Conservation (phyloP, 2,113 vertebrate genomes). For the Hypomesus transpacificus region DNA sequence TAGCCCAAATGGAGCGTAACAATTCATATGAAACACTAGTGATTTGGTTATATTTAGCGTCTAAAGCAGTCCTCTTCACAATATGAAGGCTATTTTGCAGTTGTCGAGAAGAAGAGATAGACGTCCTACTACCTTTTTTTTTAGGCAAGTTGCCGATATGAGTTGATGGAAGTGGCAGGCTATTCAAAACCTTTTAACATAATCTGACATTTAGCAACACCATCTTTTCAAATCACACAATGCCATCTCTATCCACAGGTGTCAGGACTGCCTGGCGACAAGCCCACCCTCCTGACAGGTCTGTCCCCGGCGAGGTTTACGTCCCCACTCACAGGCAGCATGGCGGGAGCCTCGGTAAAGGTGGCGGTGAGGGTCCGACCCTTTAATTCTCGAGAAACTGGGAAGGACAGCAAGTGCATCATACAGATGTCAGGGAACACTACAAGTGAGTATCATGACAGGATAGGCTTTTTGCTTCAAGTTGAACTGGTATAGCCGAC, state of each 20-base stretch:
- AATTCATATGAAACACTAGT: no score
- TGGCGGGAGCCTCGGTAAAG: conserved; percentile 95
- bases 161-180: no score
- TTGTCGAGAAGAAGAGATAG: no score
- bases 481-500: no score
- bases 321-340: conserved; percentile 52
- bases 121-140: no score
- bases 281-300: conserved; percentile 40
- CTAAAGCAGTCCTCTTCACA: no score
- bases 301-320: neutral
- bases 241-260: conserved; percentile 49
- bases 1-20: no score
- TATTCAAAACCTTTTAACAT: neutral
- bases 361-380: conserved; percentile 96
- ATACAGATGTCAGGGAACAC: conserved; percentile 98
- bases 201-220: conserved; percentile 8
- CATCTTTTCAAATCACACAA: neutral
- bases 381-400: conserved; percentile 95
- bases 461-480: neutral
- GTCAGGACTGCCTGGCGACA: conserved; percentile 38
- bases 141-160: no score
- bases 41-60: no score
- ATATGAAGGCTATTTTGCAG: no score
- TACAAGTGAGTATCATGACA: conserved; percentile 85
- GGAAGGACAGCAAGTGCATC: conserved; percentile 96